phyloP scores from a whole-genome alignment of 2,888 invertebrate genomes.

The Diarsia rubi region DNA sequence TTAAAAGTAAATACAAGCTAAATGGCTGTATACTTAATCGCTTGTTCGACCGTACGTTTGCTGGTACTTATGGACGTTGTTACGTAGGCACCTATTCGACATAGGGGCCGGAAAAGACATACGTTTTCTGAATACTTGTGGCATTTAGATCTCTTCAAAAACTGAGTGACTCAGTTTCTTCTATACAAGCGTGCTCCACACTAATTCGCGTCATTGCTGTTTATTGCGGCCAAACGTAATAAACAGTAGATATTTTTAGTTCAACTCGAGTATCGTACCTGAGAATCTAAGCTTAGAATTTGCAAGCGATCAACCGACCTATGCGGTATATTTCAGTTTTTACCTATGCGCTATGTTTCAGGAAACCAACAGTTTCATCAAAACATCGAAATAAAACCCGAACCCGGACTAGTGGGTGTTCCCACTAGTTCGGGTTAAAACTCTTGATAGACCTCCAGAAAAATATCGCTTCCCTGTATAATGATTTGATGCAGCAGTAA shows the following conservation, averaged over 20 bases:
- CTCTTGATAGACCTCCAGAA: slow-evolving; percentile 9
- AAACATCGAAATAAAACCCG: not conserved
- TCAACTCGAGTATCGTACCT: not conserved
- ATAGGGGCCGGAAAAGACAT: no score
- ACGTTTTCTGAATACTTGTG: not conserved
- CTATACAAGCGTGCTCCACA: not conserved
- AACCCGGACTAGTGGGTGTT: no score
- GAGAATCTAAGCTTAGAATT: not conserved
- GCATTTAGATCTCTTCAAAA: no score
- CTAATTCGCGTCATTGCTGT: not conserved
- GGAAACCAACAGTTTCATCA: no score
- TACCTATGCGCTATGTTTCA: no score
- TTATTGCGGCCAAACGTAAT: not conserved
- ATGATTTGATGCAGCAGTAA: slow-evolving; percentile 6
- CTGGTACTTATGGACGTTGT: no score
- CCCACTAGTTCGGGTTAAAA: not conserved
- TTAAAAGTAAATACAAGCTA: no score
- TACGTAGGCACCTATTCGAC: no score
- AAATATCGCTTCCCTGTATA: slow-evolving; percentile 20
- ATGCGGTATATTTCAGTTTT: no score
- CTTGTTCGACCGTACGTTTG: no score
- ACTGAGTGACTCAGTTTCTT: not conserved
- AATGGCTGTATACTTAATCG: no score
- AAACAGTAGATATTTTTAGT: no score
- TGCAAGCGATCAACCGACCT: not conserved